Conservation (phyloP, 2,797 vertebrate species). For the Hylomyscus alleni region DNA sequence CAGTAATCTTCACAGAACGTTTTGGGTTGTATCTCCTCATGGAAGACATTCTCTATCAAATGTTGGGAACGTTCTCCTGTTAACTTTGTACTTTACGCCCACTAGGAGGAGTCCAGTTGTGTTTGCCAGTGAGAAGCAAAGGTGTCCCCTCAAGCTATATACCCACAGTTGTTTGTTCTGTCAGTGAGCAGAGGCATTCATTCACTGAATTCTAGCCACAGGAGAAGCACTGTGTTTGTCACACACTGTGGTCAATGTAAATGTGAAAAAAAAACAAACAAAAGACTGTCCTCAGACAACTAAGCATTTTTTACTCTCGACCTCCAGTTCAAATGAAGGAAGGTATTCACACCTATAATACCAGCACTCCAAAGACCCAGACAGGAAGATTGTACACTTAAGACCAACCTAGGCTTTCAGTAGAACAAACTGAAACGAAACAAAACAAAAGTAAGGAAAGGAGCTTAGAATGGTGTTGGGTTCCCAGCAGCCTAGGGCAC, state of each 20-base stretch:
- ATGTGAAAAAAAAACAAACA: slow-evolving; percentile 14
- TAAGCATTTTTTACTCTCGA: not conserved
- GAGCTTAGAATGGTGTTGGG: not conserved
- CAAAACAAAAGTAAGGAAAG: not conserved
- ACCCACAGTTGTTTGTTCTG: not conserved
- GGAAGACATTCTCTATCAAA: slow-evolving; percentile 76
- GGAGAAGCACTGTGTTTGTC: not conserved
- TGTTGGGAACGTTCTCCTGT: slow-evolving; percentile 71
- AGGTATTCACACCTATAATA: not conserved
- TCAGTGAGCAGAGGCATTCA: slow-evolving; percentile 3
- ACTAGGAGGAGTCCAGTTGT: not conserved
- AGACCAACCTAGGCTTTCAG: not conserved
- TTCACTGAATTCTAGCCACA: slow-evolving; percentile 36
- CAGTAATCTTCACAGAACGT: slow-evolving; percentile 82
- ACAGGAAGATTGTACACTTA: not conserved
- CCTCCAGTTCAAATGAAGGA: not conserved
- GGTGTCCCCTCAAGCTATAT: not conserved
- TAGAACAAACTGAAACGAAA: not conserved
- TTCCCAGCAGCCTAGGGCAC: not conserved
- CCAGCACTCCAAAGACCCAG: not conserved
- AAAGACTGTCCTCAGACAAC: not conserved
- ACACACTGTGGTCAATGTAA: not conserved
- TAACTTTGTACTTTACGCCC: slow-evolving; percentile 55
- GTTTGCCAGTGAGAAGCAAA: not conserved
- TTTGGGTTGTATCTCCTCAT: slow-evolving; percentile 73